Percentiles rank a stretch among this genome's conserved stretches.
Conservation (phyloP, 2,113 vertebrate species). For the Misgurnus mizolepis region DNA sequence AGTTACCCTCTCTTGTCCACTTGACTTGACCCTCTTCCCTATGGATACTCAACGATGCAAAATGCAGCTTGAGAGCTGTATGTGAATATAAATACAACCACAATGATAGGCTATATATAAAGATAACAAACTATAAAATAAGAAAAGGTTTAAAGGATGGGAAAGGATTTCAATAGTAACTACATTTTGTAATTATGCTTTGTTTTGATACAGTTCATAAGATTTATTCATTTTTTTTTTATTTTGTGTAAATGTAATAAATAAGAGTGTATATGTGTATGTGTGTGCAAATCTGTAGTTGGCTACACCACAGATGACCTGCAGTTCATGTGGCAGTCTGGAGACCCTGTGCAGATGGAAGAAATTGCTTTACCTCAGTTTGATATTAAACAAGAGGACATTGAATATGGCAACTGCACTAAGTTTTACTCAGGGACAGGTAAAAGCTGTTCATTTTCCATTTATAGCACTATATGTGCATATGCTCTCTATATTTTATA, state of each 20-base stretch:
- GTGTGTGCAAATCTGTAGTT: constrained; percentile 71
- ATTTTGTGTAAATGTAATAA: constrained; percentile 20
- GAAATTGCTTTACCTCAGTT: constrained; percentile 96
- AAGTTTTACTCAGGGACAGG: constrained; percentile 96
- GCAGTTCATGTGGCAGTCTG: constrained; percentile 96
- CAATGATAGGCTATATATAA: not conserved
- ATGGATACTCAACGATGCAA: constrained; percentile 99
- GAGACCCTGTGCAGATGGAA: constrained; percentile 95
- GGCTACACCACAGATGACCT: constrained; percentile 98
- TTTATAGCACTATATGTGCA: not conserved
- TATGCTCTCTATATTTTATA: not conserved
- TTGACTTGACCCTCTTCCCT: constrained; percentile 96
- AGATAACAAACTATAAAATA: too few relatives aligned
- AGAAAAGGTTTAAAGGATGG: too few relatives aligned
- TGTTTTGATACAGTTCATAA: too few relatives aligned
- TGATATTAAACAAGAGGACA: constrained; percentile 97
- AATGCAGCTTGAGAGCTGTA: constrained; percentile 99
- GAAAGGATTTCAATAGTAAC: too few relatives aligned
- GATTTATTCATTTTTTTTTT: not conserved
- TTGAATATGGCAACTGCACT: constrained; percentile 98
- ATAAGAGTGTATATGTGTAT: constrained; percentile 33
- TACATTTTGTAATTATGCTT: too few relatives aligned
- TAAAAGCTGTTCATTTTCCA: constrained; percentile 59
- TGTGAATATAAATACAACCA: constrained; percentile 64
- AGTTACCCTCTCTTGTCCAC: constrained; percentile 92